Conservation (phyloP, 2,113 vertebrate species). For the Excalfactoria chinensis region DNA sequence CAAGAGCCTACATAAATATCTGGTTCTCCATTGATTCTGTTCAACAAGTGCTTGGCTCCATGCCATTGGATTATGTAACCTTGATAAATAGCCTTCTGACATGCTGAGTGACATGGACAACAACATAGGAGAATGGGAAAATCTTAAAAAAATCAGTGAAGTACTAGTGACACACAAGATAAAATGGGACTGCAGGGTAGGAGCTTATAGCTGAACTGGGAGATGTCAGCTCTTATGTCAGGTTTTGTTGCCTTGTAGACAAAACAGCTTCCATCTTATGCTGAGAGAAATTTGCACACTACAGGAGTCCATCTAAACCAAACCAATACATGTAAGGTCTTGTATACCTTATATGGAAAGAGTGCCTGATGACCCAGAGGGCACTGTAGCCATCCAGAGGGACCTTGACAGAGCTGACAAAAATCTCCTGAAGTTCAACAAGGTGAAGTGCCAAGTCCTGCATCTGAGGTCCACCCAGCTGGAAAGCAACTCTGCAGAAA, state of each 20-base stretch:
- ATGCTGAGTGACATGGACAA: not conserved
- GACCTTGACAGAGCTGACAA: no score
- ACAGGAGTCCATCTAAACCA: not conserved
- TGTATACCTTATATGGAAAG: not conserved
- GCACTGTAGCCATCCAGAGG: not conserved
- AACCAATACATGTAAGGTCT: not conserved
- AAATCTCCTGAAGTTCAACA: no score
- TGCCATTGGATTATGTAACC: not conserved
- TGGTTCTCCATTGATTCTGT: not conserved
- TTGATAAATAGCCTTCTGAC: not conserved
- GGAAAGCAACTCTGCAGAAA: not conserved
- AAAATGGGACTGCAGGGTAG: not conserved
- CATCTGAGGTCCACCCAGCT: no score
- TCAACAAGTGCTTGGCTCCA: not conserved
- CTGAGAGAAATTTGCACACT: not conserved
- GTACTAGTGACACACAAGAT: rapidly evolving
- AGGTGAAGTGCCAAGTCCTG: no score
- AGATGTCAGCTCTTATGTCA: not conserved
- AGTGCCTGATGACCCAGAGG: not conserved
- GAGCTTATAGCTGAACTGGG: not conserved
- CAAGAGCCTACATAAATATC: not conserved
- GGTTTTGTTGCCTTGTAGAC: not conserved
- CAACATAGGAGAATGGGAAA: not conserved
- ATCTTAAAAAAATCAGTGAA: not conserved
- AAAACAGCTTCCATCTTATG: not conserved